Evolutionary conservation across 1,140 invertebrate genomes (phyloP).

Genomic region (Lysiphlebus fabarum): DNA sequence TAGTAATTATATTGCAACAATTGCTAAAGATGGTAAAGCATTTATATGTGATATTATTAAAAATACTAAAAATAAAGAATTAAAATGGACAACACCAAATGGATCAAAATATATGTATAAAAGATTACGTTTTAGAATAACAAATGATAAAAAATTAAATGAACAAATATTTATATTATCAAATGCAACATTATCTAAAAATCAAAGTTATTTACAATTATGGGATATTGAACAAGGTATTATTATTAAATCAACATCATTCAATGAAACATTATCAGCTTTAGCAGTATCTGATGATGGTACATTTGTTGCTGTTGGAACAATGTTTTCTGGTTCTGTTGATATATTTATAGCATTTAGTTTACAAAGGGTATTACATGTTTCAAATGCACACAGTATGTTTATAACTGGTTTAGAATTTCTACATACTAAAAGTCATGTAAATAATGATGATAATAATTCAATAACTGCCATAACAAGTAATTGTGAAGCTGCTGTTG

Average conservation of each 20-base stretch:
- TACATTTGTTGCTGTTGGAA: conserved; percentile 85
- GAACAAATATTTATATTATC: conserved; percentile 76
- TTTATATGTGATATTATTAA: conserved; percentile 73
- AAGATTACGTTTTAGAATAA: conserved; percentile 66
- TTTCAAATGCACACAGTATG: conserved; percentile 83
- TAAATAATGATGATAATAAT: conserved; percentile 20
- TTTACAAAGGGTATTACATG: conserved; percentile 80
- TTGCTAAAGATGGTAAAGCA: conserved; percentile 83
- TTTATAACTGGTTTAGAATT: conserved; percentile 93
- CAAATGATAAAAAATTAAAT: conserved; percentile 59
- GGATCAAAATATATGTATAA: conserved; percentile 79
- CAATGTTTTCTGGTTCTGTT: conserved; percentile 88
- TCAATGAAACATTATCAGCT: conserved; percentile 76
- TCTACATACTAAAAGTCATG: conserved; percentile 67
- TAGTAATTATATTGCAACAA: conserved; percentile 73
- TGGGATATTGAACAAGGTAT: conserved; percentile 64
- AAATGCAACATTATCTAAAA: conserved; percentile 73
- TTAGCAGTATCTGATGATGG: conserved; percentile 88
- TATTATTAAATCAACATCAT: conserved; percentile 58
- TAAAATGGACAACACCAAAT: conserved; percentile 72
- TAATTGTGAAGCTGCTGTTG: conserved; percentile 77
- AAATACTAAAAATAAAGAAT: conserved; percentile 63
- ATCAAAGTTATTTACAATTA: conserved; percentile 68
- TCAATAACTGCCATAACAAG: conserved; percentile 60
- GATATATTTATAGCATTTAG: conserved; percentile 89